Evolutionary conservation across 2,888 invertebrate genomes (phyloP).

Genomic region (Octodonta nipae): DNA sequence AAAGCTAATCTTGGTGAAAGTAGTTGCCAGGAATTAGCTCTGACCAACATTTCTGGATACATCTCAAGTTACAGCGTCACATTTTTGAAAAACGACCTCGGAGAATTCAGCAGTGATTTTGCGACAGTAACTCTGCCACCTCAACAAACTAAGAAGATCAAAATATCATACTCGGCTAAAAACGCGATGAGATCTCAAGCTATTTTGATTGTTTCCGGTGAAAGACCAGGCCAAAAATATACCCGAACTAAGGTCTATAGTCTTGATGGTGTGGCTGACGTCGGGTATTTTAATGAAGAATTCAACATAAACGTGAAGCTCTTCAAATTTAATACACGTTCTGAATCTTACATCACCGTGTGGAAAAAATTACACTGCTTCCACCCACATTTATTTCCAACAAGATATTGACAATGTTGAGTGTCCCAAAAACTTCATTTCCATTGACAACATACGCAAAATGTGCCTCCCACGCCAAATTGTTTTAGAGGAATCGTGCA

Average conservation of each 20-base stretch:
- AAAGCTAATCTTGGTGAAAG: slow-evolving; percentile 37
- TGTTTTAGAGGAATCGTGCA: slow-evolving; percentile 2
- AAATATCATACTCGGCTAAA: slow-evolving; percentile 23
- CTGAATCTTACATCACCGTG: slow-evolving; percentile 15
- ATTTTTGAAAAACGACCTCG: slow-evolving; percentile 22
- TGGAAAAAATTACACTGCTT: slow-evolving; percentile 11
- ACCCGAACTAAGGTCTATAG: slow-evolving; percentile 21
- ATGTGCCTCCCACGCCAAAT: slow-evolving; percentile 13
- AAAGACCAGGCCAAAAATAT: slow-evolving; percentile 20
- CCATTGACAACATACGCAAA: slow-evolving; percentile 2
- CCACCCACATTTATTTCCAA: slow-evolving; percentile 11
- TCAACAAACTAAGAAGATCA: slow-evolving; percentile 10
- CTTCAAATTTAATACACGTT: slow-evolving; percentile 7
- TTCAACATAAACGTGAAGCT: slow-evolving; percentile 13
- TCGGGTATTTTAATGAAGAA: slow-evolving; percentile 13
- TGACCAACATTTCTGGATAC: slow-evolving; percentile 29
- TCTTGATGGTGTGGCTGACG: slow-evolving; percentile 23
- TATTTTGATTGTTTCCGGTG: slow-evolving; percentile 24
- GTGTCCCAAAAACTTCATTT: slow-evolving; percentile 12
- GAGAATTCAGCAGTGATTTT: slow-evolving; percentile 17
- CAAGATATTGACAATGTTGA: slow-evolving; percentile 6
- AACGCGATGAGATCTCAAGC: slow-evolving; percentile 14
- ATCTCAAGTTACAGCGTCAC: slow-evolving; percentile 21
- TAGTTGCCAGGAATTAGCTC: slow-evolving; percentile 32
- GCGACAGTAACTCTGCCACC: slow-evolving; percentile 9